Conservation (phyloP, 2,888 invertebrate species). For the Tenthredo notha region DNA sequence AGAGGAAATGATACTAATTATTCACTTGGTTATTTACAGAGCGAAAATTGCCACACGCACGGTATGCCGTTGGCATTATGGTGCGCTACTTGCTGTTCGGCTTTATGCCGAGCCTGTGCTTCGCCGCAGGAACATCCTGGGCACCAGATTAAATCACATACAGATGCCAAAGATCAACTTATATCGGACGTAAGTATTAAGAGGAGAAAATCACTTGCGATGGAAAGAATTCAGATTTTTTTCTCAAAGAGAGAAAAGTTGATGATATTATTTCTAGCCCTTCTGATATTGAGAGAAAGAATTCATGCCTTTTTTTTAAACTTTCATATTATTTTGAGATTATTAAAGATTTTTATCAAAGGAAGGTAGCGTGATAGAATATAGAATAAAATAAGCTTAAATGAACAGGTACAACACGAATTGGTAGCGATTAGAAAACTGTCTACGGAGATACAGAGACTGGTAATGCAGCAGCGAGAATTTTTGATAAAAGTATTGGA, state of each 20-base stretch:
- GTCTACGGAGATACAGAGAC: conserved; percentile 85
- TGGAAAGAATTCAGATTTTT: not conserved
- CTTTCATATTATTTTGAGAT: not conserved
- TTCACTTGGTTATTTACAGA: conserved; percentile 65
- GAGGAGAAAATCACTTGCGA: not conserved
- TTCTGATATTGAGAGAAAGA: not conserved
- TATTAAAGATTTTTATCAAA: not conserved
- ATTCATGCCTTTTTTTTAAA: not conserved
- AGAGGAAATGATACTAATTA: not conserved
- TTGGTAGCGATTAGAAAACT: conserved; percentile 85
- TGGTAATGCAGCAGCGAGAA: conserved; percentile 86
- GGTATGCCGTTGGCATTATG: conserved; percentile 87
- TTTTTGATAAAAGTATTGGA: conserved; percentile 87
- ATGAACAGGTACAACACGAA: conserved; percentile 81
- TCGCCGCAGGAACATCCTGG: conserved; percentile 84
- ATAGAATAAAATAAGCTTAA: conserved; percentile 43
- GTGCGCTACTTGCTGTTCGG: conserved; percentile 85
- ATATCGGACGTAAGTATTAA: conserved; percentile 80
- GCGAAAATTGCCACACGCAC: conserved; percentile 86
- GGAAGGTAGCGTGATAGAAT: not conserved
- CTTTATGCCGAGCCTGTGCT: conserved; percentile 85
- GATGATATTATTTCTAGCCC: not conserved
- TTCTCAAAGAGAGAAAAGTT: not conserved
- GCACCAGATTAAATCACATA: conserved; percentile 85
- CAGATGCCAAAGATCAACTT: conserved; percentile 85